Conservation (phyloP, 1,140 invertebrate genomes). For the Apis laboriosa region DNA sequence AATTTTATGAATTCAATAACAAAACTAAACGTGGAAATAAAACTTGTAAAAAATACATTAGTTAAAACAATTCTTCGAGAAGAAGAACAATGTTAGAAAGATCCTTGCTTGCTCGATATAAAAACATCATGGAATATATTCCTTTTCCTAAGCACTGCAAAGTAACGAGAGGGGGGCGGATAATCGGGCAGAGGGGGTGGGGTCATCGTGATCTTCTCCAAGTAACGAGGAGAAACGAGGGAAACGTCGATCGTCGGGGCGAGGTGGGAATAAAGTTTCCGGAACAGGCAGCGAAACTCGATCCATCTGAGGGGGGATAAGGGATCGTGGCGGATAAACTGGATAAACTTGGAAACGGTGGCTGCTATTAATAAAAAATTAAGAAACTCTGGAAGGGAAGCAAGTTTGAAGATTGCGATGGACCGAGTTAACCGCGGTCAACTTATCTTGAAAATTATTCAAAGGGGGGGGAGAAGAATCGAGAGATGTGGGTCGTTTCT, state of each 20-base stretch:
- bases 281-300: background rate
- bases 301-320: background rate
- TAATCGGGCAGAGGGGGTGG: background rate
- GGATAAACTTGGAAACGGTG: background rate
- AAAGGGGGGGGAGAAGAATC: conserved; percentile 20
- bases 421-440: conserved; percentile 36
- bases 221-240: background rate
- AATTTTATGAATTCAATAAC: no score
- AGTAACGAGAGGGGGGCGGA: no score
- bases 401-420: conserved; percentile 1
- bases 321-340: background rate
- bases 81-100: no score
- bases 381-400: conserved; percentile 9
- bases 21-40: no score
- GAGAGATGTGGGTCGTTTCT: background rate
- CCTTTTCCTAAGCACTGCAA: background rate
- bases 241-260: background rate
- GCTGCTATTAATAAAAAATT: conserved; percentile 45
- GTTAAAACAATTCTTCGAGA: no score
- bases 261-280: background rate
- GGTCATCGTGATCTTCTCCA: background rate
- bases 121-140: no score
- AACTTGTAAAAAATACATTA: no score
- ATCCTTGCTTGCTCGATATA: no score
- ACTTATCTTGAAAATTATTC: conserved; percentile 58